These are phyloP conservation scores for Crotalus tigris DNA, from an alignment of 2,113 vertebrate species.

Conservation along the genomic window DNA sequence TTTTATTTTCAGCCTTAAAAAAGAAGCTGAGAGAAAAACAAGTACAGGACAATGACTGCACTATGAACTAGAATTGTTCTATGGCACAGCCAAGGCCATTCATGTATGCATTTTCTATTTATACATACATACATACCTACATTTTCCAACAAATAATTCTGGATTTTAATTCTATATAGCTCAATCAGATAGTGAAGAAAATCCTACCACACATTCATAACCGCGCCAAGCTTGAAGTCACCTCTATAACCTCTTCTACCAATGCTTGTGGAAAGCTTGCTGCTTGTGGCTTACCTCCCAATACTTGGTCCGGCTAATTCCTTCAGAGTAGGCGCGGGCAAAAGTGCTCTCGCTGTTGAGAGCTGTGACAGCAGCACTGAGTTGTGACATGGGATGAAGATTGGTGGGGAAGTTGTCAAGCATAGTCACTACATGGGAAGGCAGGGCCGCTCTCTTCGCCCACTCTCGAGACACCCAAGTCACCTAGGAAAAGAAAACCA, in stretches of 20 bases:
- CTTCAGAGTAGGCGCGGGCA: conserved; percentile 89
- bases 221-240: not conserved
- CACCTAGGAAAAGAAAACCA: conserved; percentile 65
- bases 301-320: conserved; percentile 89
- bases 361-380: conserved; percentile 92
- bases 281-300: conserved; percentile 84
- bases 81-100: not conserved
- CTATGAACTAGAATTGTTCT: not conserved
- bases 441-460: conserved; percentile 92
- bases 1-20: not conserved
- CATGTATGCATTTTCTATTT: not conserved
- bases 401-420: conserved; percentile 97
- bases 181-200: not conserved
- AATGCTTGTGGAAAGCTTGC: not conserved
- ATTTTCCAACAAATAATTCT: not conserved
- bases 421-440: conserved; percentile 98
- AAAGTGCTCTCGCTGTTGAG: conserved; percentile 97
- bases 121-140: too few relatives aligned
- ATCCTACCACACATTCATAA: not conserved
- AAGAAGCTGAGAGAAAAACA: not conserved
- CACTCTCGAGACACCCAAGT: conserved; percentile 93
- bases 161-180: not conserved
- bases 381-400: conserved; percentile 97
- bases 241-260: not conserved
- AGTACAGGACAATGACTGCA: not conserved